Percentiles rank a stretch among this genome's conserved stretches.
Evolutionary conservation across 2,888 invertebrate genomes (phyloP).

Genomic region (Psococerastis gibbosa): DNA sequence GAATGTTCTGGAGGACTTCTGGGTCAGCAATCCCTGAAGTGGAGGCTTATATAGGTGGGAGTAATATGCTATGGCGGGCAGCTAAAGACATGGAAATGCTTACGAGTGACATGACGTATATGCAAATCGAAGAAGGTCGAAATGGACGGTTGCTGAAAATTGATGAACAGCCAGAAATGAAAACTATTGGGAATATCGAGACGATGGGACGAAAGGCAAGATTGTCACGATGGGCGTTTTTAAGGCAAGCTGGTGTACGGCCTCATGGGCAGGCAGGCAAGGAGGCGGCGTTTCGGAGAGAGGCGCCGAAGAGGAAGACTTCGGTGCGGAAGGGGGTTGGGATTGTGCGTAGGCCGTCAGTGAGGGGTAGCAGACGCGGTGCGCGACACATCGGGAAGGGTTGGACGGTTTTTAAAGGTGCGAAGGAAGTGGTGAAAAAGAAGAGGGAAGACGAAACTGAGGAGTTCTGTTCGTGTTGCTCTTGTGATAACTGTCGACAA

Average conservation of each 20-base stretch:
- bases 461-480: slow-evolving; percentile 3
- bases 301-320: background rate
- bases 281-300: background rate
- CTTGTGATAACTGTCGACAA: slow-evolving; percentile 8
- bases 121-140: background rate
- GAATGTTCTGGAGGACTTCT: slow-evolving; percentile 5
- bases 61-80: background rate
- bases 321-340: background rate
- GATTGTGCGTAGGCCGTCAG: background rate
- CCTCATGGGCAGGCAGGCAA: no score
- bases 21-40: background rate
- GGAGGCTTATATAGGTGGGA: background rate
- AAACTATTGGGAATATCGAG: background rate
- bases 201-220: slow-evolving; percentile 2
- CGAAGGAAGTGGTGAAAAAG: background rate
- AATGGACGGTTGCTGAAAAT: background rate
- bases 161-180: background rate
- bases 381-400: background rate
- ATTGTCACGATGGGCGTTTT: slow-evolving; percentile 2
- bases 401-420: slow-evolving; percentile 1
- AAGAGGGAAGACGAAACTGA: background rate
- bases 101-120: background rate
- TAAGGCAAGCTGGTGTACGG: background rate
- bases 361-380: background rate
- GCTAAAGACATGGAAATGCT: background rate